Evolutionary conservation across 2,888 invertebrate genomes (phyloP).

Genomic region (Scaptomyza tumidula): DNA sequence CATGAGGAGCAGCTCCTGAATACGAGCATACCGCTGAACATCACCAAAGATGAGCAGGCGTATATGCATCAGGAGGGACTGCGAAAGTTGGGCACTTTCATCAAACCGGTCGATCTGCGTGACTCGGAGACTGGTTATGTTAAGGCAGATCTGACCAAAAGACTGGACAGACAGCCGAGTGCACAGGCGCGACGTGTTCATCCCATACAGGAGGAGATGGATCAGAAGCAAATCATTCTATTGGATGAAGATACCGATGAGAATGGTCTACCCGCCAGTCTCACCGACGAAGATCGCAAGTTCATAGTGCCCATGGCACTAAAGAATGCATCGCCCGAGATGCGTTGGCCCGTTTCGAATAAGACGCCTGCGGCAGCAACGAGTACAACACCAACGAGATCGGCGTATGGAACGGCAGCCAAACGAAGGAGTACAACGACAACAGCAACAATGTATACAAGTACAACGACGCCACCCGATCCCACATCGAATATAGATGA

Average conservation of each 20-base stretch:
- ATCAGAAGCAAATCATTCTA: constrained; percentile 83
- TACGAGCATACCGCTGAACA: constrained; percentile 83
- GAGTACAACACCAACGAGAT: constrained; percentile 52
- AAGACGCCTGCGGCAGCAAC: constrained; percentile 13
- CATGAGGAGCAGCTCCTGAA: constrained; percentile 83
- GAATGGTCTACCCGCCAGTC: constrained; percentile 82
- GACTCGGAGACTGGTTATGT: constrained; percentile 83
- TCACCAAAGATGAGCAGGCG: constrained; percentile 84
- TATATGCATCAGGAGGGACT: constrained; percentile 84
- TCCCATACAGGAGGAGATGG: constrained; percentile 84
- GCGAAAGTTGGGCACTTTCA: constrained; percentile 83
- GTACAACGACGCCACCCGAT: constrained; percentile 59
- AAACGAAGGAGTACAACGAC: constrained; percentile 51
- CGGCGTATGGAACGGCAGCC: constrained; percentile 38
- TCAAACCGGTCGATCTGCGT: constrained; percentile 83
- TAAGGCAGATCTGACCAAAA: constrained; percentile 83
- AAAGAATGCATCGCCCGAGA: constrained; percentile 82
- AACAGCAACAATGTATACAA: constrained; percentile 46
- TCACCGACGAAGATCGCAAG: constrained; percentile 83
- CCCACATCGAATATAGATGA: constrained; percentile 84
- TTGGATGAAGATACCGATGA: constrained; percentile 84
- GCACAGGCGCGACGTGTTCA: constrained; percentile 73
- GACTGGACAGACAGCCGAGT: constrained; percentile 63
- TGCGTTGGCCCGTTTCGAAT: constrained; percentile 56
- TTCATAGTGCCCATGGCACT: constrained; percentile 84